These are phyloP conservation scores for Chionis minor DNA, from an alignment of 2,113 vertebrate species.

Conservation along the genomic window DNA sequence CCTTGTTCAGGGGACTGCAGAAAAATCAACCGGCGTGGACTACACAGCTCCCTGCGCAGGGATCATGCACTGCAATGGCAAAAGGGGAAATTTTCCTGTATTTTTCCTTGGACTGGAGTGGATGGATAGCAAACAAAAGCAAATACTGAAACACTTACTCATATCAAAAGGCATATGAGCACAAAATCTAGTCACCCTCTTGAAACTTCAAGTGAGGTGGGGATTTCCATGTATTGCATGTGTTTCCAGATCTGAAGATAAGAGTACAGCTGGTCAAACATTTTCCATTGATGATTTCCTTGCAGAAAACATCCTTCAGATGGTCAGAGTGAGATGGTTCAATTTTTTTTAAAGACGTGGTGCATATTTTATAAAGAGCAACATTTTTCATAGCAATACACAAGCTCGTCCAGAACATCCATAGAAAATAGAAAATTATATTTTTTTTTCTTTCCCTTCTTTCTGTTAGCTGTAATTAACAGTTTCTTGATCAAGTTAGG, in stretches of 20 bases:
- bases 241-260: conserved; percentile 62
- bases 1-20: neutral
- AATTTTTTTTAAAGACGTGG: neutral
- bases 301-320: conserved; percentile 56
- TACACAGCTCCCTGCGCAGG: fast-evolving
- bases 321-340: neutral
- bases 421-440: neutral
- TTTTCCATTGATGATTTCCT: conserved; percentile 61
- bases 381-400: neutral
- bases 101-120: conserved; percentile 10
- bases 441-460: neutral
- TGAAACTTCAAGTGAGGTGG: conserved; percentile 50
- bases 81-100: neutral
- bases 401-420: neutral
- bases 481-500: neutral
- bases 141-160: conserved; percentile 27
- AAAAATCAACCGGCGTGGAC: fast-evolving
- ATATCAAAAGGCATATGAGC: neutral
- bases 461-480: neutral
- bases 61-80: neutral
- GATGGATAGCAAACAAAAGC: conserved; percentile 28
- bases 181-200: conserved; percentile 34
- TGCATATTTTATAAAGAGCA: neutral
- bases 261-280: conserved; percentile 65
- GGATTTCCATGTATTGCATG: conserved; percentile 68